Evolutionary conservation across 2,113 vertebrate species (phyloP), one percentile per base, ranked within the genome.

Genomic region (Cyprinodon variegatus): DNA sequence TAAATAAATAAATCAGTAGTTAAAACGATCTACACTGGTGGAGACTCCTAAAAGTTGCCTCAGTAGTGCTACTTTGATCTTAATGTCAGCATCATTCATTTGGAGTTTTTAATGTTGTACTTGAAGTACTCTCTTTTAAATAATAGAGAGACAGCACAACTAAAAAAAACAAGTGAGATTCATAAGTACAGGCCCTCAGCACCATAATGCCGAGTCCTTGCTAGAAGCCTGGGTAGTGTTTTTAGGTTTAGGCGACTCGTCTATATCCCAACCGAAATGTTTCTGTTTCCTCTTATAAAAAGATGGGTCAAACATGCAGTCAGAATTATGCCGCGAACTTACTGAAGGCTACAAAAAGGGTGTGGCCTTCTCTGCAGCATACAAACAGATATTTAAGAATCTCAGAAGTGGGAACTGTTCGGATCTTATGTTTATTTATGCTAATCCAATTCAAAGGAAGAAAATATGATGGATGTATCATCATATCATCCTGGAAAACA

Each of bases 1-100:
- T 73, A 75, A 77, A 87, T 64, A 91, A 90, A 81, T 78, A 61
- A 76, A 80, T 68, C 8, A 71, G 43, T 57, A n/a, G 50, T 38
- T 79, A 4, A 78, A 74, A 73, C 17, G 29, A 64, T 70, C 40
- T 17, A 59, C 72, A 43, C 60, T 65, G 17, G 20, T 37, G 57
- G 77, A 43, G 62, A 63, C 63, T 65, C 48, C 45, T 77, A 9
- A 75, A 62, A 70, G 43, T 17, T 10, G 43, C 45, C 45, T 65
- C 20, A 2, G 64, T 41, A 1, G 39, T 62, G 62, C 73, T 0
- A 38, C 65, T 68, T 36, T n/a, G n/a, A 20, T 20, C 50, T 20
- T 20, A n/a, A 20, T 17, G 20, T n/a, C 15, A 53, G 50, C 50
- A 20, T 53, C 50, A 9, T 20, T 57, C 17, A 8, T 20, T 57